Base-by-base conservation (phyloP, 2,888 invertebrate genomes). In the Apamea epomidion region DNA sequence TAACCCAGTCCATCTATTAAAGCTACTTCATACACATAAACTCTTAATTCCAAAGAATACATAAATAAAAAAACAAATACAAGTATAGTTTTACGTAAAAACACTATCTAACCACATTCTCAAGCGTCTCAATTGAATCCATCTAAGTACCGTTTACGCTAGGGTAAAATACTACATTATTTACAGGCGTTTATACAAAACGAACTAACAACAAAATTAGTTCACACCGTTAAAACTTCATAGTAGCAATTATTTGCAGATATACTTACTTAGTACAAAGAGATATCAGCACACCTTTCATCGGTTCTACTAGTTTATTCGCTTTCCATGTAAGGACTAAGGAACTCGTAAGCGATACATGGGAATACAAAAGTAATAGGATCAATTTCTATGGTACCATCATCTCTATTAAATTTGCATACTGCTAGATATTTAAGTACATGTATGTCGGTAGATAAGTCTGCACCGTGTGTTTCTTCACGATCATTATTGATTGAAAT, bases 241-340 rank as follows among this genome's bases (percentile, higher is more conserved):
- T 60, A 62, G 16, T n/a, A 7, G 65, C 21, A 81, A 85, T 81
- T 75, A 85, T 73, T 85, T 78, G 14, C n/a, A 72, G 58, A 67
- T 29, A 74, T 16, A 29, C 18, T 7, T 48, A 79, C 7, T 70
- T 69, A 62, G n/a, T 18, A 74, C 60, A 70, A 65, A 29, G 37
- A 69, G 37, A 75, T 74, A 58, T 68, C 48, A 21, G 18, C 60
- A 81, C 72, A 81, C 72, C 74, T 84, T 81, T 75, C 29, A 60
- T 73, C 18, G 21, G 29, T 21, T 64, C 12, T 42, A 71, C 37
- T 84, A 42, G 21, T 72, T 60, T 14, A 54, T 45, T 75, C 1
- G 14, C n/a, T 69, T 14, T 48, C 74, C 69, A 32, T 81, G 14
- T 77, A 81, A 37, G 32, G 64, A 10, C 21, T 68, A 76, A 51